Base-by-base conservation (phyloP, 2,888 invertebrate genomes). In the Troglohyphantes excavatus region DNA sequence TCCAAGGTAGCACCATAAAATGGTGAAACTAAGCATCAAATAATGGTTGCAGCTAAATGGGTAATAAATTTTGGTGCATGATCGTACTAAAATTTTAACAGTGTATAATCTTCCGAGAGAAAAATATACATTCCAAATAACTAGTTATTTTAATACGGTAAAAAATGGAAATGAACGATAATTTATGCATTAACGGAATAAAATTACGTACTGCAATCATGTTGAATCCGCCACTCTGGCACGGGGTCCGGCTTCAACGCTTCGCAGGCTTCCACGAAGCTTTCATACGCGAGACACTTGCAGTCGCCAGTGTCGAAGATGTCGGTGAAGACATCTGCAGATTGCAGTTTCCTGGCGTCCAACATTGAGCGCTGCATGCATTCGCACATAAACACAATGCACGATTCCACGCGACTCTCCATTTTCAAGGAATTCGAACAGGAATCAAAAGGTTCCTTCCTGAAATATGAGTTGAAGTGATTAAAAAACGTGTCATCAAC, bases 381-480 rank as follows among this genome's bases (percentile, higher is more conserved):
- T 79, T 95, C 95, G 93, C 97, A 97, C 67, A 96, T 95, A 65
- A 95, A 95, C 93, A 97, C 96, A 88, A 96, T 93, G 93, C 97
- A 97, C 84, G 95, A 95, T 88, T 95, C 95, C 29, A 96, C 94
- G 94, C 96, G 96, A 90, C 95, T 95, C 91, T 96, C 96, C 19
- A 96, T 93, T 93, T 96, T 84, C 26, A 90, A 19, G 23, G 33
- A 90, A 5, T 39, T 67, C 2, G 76, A 39, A 6, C 90, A 90
- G 0, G 78, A 65, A 0, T 95, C 94, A 72, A 97, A 95, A 0
- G 95, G 95, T 78, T 95, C 95, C 92, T 96, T 95, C 63, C 95
- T 96, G 93, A 61, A 67, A 29, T 17, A 53, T n/a, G n/a, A n/a
- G n/a, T n/a, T n/a, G n/a, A n/a, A n/a, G n/a, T n/a, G n/a, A n/a